phyloP scores from a whole-genome alignment of 2,113 vertebrate genomes.

The Hippocampus abdominalis region DNA sequence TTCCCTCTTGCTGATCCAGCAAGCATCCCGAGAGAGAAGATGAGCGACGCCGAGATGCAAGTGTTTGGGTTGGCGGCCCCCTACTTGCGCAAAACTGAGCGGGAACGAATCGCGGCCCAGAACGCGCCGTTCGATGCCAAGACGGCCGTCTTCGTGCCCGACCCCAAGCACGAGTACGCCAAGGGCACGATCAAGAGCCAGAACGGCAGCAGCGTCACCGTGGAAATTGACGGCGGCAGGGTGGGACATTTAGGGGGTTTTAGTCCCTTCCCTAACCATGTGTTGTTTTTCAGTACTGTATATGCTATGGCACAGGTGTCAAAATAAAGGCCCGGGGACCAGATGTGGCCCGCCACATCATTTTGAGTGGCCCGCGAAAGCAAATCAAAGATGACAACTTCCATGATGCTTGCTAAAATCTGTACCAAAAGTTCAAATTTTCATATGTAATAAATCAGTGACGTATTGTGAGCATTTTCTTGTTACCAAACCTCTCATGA shows the following conservation, averaged over 20 bases:
- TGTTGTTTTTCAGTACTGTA: neutral
- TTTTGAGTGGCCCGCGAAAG: no score
- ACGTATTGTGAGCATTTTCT: no score
- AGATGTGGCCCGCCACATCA: no score
- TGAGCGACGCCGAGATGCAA: constrained; percentile 76
- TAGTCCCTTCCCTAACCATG: neutral
- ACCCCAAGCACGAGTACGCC: constrained; percentile 74
- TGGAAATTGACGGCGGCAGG: constrained; percentile 64
- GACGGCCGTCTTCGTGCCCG: constrained; percentile 61
- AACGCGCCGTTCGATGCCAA: constrained; percentile 80
- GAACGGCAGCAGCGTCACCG: constrained; percentile 71
- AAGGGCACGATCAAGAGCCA: constrained; percentile 72
- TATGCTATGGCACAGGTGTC: neutral
- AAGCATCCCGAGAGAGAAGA: constrained; percentile 39
- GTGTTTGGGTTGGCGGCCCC: constrained; percentile 74
- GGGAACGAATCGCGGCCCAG: constrained; percentile 73
- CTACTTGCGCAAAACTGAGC: constrained; percentile 77
- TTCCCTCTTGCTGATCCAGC: neutral
- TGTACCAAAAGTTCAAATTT: no score
- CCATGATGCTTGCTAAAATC: no score
- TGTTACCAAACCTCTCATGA: no score
- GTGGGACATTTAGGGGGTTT: neutral
- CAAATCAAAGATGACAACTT: no score
- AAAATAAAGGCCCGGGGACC: no score
- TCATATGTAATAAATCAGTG: no score